Conservation (phyloP, 1,140 invertebrate genomes). For the Drosophila mojavensis region DNA sequence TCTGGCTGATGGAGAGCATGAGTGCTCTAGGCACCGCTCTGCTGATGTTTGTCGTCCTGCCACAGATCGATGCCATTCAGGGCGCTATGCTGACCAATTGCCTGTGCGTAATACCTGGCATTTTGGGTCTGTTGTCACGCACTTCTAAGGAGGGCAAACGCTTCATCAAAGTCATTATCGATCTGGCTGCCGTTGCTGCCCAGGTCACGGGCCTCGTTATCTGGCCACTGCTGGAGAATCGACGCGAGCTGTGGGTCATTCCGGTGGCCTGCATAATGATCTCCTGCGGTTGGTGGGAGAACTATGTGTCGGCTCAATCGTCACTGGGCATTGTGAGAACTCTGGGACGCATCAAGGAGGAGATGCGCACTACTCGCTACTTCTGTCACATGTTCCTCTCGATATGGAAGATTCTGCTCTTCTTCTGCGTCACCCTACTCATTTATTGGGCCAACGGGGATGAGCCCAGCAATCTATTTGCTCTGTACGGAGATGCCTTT, state of each 20-base stretch:
- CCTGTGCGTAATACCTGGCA: conserved; percentile 92
- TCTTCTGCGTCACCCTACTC: conserved; percentile 90
- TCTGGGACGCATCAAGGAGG: conserved; percentile 92
- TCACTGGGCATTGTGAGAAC: conserved; percentile 91
- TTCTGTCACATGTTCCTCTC: conserved; percentile 95
- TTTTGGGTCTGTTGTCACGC: conserved; percentile 90
- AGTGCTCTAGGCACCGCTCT: conserved; percentile 94
- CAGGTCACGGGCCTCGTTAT: conserved; percentile 95
- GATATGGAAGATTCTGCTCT: conserved; percentile 93
- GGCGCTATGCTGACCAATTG: conserved; percentile 97
- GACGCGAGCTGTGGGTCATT: conserved; percentile 91
- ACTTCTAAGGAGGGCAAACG: conserved; percentile 92
- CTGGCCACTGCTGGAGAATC: conserved; percentile 92
- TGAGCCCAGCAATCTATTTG: conserved; percentile 91
- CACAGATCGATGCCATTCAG: conserved; percentile 95
- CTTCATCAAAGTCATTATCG: conserved; percentile 91
- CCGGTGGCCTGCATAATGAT: conserved; percentile 93
- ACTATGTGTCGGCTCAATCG: conserved; percentile 94
- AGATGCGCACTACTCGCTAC: conserved; percentile 91
- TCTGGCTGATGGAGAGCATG: conserved; percentile 93
- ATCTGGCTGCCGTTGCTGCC: conserved; percentile 91
- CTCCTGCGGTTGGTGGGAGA: conserved; percentile 98
- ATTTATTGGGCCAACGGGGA: conserved; percentile 91
- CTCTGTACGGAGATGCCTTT: conserved; percentile 90
- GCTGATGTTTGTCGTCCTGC: conserved; percentile 94